Conservation (phyloP, 1,140 invertebrate genomes). For the Magallana gigas region DNA sequence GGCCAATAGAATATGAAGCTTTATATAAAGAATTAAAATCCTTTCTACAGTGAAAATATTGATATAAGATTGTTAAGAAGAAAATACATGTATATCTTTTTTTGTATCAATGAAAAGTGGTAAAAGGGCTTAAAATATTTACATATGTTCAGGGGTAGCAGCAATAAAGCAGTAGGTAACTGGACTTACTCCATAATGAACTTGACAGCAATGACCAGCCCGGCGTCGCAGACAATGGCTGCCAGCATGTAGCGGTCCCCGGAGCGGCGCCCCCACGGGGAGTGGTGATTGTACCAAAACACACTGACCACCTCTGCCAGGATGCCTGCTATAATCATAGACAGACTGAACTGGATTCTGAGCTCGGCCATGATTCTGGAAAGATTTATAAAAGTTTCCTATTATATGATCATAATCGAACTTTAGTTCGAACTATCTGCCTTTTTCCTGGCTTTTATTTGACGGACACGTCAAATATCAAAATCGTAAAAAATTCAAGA, state of each 20-base stretch:
- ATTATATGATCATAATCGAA: too few species aligned
- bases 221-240: slow-evolving; percentile 68
- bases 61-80: too few species aligned
- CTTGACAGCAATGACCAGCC: slow-evolving; percentile 67
- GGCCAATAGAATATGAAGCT: neutral
- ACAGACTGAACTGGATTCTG: slow-evolving; percentile 67
- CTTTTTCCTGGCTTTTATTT: too few species aligned
- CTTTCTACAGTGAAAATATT: too few species aligned
- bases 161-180: too few species aligned
- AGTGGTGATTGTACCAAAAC: slow-evolving; percentile 67
- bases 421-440: too few species aligned
- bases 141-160: too few species aligned
- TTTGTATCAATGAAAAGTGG: too few species aligned
- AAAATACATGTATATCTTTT: too few species aligned
- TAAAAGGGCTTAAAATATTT: too few species aligned
- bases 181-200: slow-evolving; percentile 68
- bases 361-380: slow-evolving; percentile 62
- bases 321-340: slow-evolving; percentile 71
- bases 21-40: neutral
- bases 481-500: too few species aligned
- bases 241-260: slow-evolving; percentile 71
- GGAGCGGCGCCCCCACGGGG: slow-evolving; percentile 64
- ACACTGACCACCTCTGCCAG: slow-evolving; percentile 68
- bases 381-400: neutral
- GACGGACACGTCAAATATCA: too few species aligned